Evolutionary conservation across 1,140 invertebrate genomes (phyloP), one percentile per base, ranked within the genome.

Genomic region (Lamellibrachia luymesi): DNA sequence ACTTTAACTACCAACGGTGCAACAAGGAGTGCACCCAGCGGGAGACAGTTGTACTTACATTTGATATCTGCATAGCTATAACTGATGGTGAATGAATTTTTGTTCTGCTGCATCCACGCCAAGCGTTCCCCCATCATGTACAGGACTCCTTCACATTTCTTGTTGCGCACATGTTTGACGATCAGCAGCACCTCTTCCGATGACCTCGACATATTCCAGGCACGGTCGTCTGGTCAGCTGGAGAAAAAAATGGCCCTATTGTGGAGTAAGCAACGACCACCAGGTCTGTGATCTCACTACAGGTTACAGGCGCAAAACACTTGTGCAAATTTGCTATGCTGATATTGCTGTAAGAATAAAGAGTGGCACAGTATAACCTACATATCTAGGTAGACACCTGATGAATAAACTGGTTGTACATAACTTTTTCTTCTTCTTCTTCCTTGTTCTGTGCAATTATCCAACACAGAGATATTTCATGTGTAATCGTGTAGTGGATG

Each of bases 1-100:
- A 38, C 38, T 38, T 38, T 38, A 38, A 38, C 38, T 38, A 38
- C 38, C 38, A 38, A 38, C 38, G 1, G 38, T 38, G 38, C 38
- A 38, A 38, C 38, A 38, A 38, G 38, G 38, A 38, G 38, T 38
- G 38, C 38, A 1, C 38, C 0, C 38, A 38, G 38, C 38, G 38
- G 38, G 38, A 38, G 38, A 38, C 38, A 1, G 38, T 38, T 38
- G 38, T 49, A 91, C 49, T 13, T 97, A 99, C 98, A 97, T 97
- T 99, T 99, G 94, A 99, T 99, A 96, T 99, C 99, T 91, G 98
- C 97, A 97, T 99, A 99, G 96, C 98, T 97, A 96, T 99, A 98
- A 94, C 98, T 98, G 51, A 99, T 98, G 8, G 98, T 98, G 80
- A 99, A 98, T 2, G 98, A 98, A 95, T 99, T 98, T 95, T 99